Percentiles rank a stretch among this genome's conserved stretches.
Conservation (phyloP, 2,113 vertebrate genomes). For the Patagioenas fasciata region DNA sequence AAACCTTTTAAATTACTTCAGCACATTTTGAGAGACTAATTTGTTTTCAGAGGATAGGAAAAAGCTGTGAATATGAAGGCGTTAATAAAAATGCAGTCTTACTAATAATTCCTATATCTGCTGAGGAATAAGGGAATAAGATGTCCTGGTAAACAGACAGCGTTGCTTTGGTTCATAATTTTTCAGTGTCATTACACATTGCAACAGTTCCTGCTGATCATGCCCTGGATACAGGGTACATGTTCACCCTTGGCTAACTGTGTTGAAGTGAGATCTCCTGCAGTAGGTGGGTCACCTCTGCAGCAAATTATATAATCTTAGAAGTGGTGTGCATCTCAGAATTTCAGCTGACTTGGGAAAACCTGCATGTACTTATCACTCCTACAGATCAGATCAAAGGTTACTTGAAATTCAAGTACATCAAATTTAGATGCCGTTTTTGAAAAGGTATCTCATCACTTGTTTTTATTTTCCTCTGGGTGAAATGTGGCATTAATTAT, state of each 20-base stretch:
- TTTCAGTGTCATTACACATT: not conserved
- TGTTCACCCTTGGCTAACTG: not conserved
- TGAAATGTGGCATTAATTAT: not conserved
- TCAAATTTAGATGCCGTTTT: not conserved
- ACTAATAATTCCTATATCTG: not conserved
- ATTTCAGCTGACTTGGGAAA: not conserved
- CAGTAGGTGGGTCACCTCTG: not conserved
- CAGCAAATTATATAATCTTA: constrained; percentile 3
- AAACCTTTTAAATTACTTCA: not conserved
- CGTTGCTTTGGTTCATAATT: not conserved
- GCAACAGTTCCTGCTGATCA: not conserved
- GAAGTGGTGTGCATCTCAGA: not conserved
- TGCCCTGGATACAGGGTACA: not conserved
- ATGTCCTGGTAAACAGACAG: not conserved
- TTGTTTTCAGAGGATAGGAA: not conserved
- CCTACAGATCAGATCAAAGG: not conserved
- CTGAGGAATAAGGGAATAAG: not conserved
- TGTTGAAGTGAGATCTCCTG: not conserved
- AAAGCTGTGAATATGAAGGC: not conserved
- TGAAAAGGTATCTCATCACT: not conserved
- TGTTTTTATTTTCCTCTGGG: not conserved
- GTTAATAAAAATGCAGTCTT: not conserved
- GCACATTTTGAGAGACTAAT: not conserved
- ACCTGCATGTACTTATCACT: not conserved
- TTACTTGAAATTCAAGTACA: not conserved